These are phyloP conservation scores for Vicugna pacos DNA, from an alignment of 2,113 vertebrate species.

Conservation along the genomic window DNA sequence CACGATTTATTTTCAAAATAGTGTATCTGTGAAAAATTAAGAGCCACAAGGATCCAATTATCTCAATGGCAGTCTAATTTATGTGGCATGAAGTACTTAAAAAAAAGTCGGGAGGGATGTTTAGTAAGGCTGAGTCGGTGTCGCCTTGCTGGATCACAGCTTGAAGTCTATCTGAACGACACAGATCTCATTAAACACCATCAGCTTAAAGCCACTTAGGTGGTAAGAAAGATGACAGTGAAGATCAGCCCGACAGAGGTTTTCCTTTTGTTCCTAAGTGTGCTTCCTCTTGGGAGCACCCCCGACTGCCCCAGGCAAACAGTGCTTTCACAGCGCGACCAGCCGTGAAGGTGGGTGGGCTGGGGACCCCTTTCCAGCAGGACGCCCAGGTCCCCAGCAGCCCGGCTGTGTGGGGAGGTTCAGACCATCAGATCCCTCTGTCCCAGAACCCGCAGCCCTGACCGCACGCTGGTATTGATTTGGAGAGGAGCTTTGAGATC, in stretches of 20 bases:
- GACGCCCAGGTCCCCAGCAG: background rate
- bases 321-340: background rate
- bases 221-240: conserved; percentile 54
- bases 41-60: conserved; percentile 83
- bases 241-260: background rate
- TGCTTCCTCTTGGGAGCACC: background rate
- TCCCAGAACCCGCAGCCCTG: background rate
- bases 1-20: conserved; percentile 83
- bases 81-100: conserved; percentile 68
- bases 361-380: background rate
- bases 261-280: background rate
- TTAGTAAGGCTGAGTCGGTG: conserved; percentile 73
- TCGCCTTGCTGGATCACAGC: conserved; percentile 81
- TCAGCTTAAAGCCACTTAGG: conserved; percentile 40
- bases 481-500: conserved; percentile 12
- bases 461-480: conserved; percentile 60
- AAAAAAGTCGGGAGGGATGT: conserved; percentile 66
- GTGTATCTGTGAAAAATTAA: conserved; percentile 79
- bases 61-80: conserved; percentile 79
- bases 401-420: background rate
- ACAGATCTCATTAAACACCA: conserved; percentile 79
- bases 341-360: background rate
- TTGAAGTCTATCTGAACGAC: conserved; percentile 66
- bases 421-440: background rate
- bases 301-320: background rate